Evolutionary conservation across 2,797 vertebrate genomes (phyloP), one percentile per base, ranked within the genome.

Genomic region (Xyrichtys novacula): DNA sequence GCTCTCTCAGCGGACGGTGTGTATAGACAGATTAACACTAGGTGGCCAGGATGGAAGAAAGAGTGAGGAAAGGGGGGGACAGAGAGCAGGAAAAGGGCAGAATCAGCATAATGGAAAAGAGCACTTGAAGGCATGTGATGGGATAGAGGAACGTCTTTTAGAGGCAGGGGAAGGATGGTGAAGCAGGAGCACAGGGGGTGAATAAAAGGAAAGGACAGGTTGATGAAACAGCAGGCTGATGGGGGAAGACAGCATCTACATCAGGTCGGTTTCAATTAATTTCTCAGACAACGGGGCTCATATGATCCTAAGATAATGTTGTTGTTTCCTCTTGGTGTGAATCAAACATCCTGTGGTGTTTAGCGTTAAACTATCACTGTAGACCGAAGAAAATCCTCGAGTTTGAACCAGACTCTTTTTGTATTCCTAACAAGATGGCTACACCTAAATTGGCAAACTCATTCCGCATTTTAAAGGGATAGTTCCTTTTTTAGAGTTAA

Each of bases 1-100:
- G 81, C 67, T 66, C 71, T 84, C 74, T 70, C 79, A 65, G 69
- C 60, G n/a, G 72, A 77, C 12, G 0, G 61, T 59, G 71, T 54
- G 70, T 78, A 78, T 26, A 52, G 72, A 68, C 59, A 76, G 68
- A 73, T 87, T 87, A 81, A 65, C 64, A 57, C 36, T 43, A 4
- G 48, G 34, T 0, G 5, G 2, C 26, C 34, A 5, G 50, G 43
- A 44, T 57, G 65, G 20, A 28, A 32, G 38, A 31, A 25, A 46
- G 42, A 36, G 39, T 14, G 32, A n/a, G 8, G 23, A 28, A 9
- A 8, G 1, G 4, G 48, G 39, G 11, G 25, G 4, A 28, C 32
- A 10, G 25, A 34, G 40, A 43, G 38, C 38, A 16, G 29, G 48
- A n/a, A 23, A 42, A 2, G 17, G 29, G 19, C 47, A 20, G 22